Evolutionary conservation across 1,140 invertebrate species (phyloP), one percentile per base, ranked within the genome.

Genomic region (Drosophila equinoxialis): DNA sequence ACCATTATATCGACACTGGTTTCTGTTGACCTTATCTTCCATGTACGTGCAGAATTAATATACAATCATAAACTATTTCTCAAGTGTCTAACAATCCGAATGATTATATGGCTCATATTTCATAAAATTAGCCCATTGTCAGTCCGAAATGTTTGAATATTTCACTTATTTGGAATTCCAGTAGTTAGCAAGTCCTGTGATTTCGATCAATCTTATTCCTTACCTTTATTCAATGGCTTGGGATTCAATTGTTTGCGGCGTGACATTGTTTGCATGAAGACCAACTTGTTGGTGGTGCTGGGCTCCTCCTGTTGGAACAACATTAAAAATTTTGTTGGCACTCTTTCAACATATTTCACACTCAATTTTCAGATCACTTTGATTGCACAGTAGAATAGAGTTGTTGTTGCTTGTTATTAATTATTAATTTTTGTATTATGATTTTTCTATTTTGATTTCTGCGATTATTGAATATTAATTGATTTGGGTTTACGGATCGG

Each of bases 181-280:
- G 4, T 4, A 4, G 23, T 4, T 0, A 26, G 2, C 23, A 37
- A 37, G 6, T 30, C 30, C 30, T 30, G 30, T 0, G 30, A 30
- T 30, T 30, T 30, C 30, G 30, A 6, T 26, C 23, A 6, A 30
- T 30, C 5, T 6, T 6, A 6, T 30, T 30, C 30, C 30, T 90
- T 81, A 94, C 93, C 93, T 93, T 94, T 94, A 69, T 93, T 91
- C 71, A 92, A 91, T 71, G 93, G 93, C 89, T 94, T 94, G 41
- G 93, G 93, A 84, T 94, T 94, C 79, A 93, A 93, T 79, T 94
- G 93, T 91, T 94, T 94, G 77, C 93, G 92, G 79, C 93, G 92
- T 83, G 93, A 94, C 93, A 94, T 94, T 78, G 74, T 90, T 74
- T 77, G 74, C 45, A 64, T 51, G 70, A 71, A 65, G 75, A 71